Percentiles rank a stretch among this genome's conserved stretches.
phyloP scores from a whole-genome alignment of 2,888 invertebrate species.

The Selenia dentaria region DNA sequence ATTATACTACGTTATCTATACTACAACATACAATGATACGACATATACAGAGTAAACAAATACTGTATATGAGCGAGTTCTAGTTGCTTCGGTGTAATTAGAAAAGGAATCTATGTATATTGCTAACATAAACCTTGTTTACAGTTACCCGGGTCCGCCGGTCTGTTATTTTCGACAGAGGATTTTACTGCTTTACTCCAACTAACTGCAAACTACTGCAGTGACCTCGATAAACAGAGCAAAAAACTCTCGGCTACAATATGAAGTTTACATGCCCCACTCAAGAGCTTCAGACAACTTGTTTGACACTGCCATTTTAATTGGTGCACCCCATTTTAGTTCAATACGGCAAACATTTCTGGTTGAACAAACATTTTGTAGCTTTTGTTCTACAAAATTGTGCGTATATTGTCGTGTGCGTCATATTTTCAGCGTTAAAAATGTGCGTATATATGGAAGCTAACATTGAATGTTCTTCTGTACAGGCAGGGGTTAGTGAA shows the following conservation, averaged over 20 bases:
- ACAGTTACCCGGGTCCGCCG: slow-evolving; percentile 14
- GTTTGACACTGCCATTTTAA: slow-evolving; percentile 34
- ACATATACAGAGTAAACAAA: slow-evolving; percentile 14
- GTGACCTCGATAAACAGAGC: slow-evolving; percentile 23
- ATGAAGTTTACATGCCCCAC: slow-evolving; percentile 29
- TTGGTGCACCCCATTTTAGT: slow-evolving; percentile 23
- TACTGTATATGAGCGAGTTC: slow-evolving; percentile 1
- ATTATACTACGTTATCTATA: too few species aligned
- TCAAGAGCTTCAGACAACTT: slow-evolving; percentile 28
- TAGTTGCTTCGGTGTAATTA: slow-evolving; percentile 18
- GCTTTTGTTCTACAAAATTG: too few species aligned
- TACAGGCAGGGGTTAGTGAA: slow-evolving; percentile 11
- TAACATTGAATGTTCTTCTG: slow-evolving; percentile 9
- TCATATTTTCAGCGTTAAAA: too few species aligned
- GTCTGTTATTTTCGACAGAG: slow-evolving; percentile 18
- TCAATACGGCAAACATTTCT: slow-evolving; percentile 29
- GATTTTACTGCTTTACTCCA: slow-evolving; percentile 22
- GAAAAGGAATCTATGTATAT: slow-evolving; percentile 17
- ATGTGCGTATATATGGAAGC: too few species aligned
- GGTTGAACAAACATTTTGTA: slow-evolving; percentile 17
- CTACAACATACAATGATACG: too few species aligned
- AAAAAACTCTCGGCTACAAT: slow-evolving; percentile 20
- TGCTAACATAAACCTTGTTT: slow-evolving; percentile 21
- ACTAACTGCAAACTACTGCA: slow-evolving; percentile 20
- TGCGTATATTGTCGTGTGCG: too few species aligned